Evolutionary conservation across 2,113 vertebrate species (phyloP).

Genomic region (Circaetus gallicus): DNA sequence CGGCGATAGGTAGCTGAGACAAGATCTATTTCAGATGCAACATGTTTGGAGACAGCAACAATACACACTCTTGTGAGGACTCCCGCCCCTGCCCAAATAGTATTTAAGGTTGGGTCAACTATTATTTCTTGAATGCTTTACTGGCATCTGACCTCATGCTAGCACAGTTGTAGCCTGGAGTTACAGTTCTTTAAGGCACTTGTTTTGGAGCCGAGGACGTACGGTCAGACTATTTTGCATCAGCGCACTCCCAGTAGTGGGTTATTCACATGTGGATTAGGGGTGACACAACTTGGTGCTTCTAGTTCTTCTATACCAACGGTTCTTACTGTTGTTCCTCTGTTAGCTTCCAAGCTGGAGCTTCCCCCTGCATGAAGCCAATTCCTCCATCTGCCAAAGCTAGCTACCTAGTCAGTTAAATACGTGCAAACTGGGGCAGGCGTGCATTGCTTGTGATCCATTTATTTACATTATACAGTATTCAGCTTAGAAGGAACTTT

Average conservation of each 20-base stretch:
- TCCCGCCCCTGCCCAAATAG: background rate
- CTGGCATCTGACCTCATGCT: background rate
- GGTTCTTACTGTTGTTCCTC: background rate
- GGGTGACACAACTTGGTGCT: background rate
- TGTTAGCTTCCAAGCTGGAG: background rate
- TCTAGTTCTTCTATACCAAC: background rate
- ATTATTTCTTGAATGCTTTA: background rate
- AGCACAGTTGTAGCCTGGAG: background rate
- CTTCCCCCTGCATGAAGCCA: background rate
- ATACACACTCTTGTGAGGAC: background rate
- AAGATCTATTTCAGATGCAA: background rate
- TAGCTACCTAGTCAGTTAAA: background rate
- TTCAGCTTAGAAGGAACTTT: background rate
- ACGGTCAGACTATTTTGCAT: background rate
- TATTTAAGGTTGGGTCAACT: background rate
- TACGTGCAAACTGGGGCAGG: background rate
- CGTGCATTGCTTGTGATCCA: background rate
- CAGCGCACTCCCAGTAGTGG: rapidly evolving
- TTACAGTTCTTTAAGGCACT: background rate
- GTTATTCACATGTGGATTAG: background rate
- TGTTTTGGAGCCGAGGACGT: background rate
- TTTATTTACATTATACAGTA: no score
- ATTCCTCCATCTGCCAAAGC: background rate
- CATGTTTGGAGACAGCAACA: background rate
- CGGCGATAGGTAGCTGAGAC: background rate